Evolutionary conservation across 1,140 invertebrate species (phyloP), one percentile per base, ranked within the genome.

Genomic region (Heliothis subflexa): DNA sequence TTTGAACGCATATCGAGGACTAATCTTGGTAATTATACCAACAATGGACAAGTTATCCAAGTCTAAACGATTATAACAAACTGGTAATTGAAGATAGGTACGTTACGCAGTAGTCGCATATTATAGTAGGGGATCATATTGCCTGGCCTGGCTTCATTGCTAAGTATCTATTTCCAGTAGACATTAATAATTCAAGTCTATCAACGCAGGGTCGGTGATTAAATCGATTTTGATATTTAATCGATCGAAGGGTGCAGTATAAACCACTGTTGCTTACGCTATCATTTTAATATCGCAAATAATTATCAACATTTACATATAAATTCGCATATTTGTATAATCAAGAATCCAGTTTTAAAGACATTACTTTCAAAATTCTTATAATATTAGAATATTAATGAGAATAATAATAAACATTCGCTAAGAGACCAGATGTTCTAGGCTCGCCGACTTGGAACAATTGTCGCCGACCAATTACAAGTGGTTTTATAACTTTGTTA

Each of bases 141-240:
- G 10, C 59, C 7, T n/a, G n/a, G n/a, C n/a, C n/a, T n/a, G 57
- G 21, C 21, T 40, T 62, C 14, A 62, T 62, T 62, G 28, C 28
- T 45, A 62, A 62, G 28, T 62, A 68, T 70, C 21, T 28, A 52
- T 70, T 52, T 70, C 66, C 66, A 68, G 18, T 49, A 25, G 18
- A 40, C 21, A 70, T 70, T 13, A 70, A 70, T 70, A 52, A 70
- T 70, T 40, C 47, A 70, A 25, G 66, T 52, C 45, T 28, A 25
- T 70, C 66, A 70, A 70, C 21, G 13, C 21, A 61, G 11, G 14
- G 3, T 14, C 18, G 50, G 11, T 50, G 28, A 70, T 70, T 70
- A 70, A 10, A 70, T 70, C 66, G 66, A 70, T 70, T 13, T 50
- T 5, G 33, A 40, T 40, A 40, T 40, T 40, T 9, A 40, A 40